A percentile compares a stretch with the other conserved stretches of the same genome.
Conservation (phyloP, 1,140 invertebrate species). For the Drosophila pectinifera region DNA sequence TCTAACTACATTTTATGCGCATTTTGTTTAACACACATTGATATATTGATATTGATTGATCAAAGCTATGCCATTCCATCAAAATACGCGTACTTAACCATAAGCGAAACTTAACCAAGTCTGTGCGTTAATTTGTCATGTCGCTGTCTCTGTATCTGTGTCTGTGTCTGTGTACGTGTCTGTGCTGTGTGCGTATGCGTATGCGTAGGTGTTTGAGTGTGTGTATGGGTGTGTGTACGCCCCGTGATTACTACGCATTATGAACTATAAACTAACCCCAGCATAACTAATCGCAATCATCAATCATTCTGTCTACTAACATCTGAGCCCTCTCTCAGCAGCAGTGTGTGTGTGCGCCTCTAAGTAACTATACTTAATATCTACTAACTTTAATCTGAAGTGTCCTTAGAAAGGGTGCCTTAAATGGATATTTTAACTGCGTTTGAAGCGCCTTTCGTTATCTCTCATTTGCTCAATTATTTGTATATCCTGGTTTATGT, state of each 20-base stretch:
- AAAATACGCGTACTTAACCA: slow-evolving; percentile 50
- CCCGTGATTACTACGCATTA: slow-evolving; percentile 18
- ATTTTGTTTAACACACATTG: slow-evolving; percentile 74
- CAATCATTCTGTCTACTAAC: slow-evolving; percentile 37
- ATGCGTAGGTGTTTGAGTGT: slow-evolving; percentile 27
- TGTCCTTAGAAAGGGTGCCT: not conserved
- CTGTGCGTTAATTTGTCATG: slow-evolving; percentile 67
- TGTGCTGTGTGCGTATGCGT: slow-evolving; percentile 8
- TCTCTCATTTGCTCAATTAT: slow-evolving; percentile 26
- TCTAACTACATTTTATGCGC: slow-evolving; percentile 75
- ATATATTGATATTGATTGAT: slow-evolving; percentile 69
- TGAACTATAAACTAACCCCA: slow-evolving; percentile 24
- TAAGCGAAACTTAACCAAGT: slow-evolving; percentile 43
- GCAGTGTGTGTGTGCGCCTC: slow-evolving; percentile 16
- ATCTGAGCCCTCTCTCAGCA: slow-evolving; percentile 4
- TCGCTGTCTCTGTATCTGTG: slow-evolving; percentile 56
- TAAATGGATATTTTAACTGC: not conserved
- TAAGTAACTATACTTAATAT: slow-evolving; percentile 7
- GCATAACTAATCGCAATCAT: slow-evolving; percentile 33
- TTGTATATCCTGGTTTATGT: slow-evolving; percentile 2
- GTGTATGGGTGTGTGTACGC: slow-evolving; percentile 26
- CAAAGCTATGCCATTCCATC: slow-evolving; percentile 77
- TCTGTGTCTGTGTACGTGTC: slow-evolving; percentile 29
- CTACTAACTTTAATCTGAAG: slow-evolving; percentile 8
- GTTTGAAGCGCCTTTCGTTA: not conserved